Evolutionary conservation across 2,113 vertebrate species (phyloP), one percentile per base, ranked within the genome.

Genomic region (Symphodus melops): DNA sequence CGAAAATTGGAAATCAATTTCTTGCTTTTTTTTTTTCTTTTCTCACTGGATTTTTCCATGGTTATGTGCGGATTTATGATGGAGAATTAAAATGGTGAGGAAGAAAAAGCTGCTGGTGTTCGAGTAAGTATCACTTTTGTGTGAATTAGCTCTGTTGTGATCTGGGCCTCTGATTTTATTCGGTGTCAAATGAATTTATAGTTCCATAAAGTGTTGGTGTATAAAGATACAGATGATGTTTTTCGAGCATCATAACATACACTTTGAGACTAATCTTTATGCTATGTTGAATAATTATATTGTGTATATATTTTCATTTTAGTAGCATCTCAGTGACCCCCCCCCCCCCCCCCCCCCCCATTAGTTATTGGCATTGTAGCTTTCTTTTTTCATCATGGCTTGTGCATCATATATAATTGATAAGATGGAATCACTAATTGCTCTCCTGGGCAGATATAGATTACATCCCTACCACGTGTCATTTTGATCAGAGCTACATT

Each of bases 51-150:
- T 57, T 49, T 77, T 61, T 81, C 46, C 69, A 59, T 68, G 71
- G 72, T 65, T 62, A 65, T 84, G 56, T 49, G 25, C 49, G 9
- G 74, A 91, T 79, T 84, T 84, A 90, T 54, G 68, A 94, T 94
- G 93, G 92, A 91, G 73, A 84, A 76, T 75, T 94, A 92, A 93
- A 81, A 89, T 86, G 87, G 74, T 86, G 83, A 89, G 80, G 72
- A 92, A 90, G 85, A 94, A 90, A 90, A 94, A 92, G 83, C 86
- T 86, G 58, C 83, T 83, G 77, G 83, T 88, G 88, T 77, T 88
- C 82, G 86, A 86, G 93, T 94, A 77, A 93, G 93, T 94, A 88
- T 85, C 19, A 13, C 10, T 11, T 21, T 21, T 52, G 16, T 36
- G 0, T 61, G 33, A 28, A 36, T 49, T 44, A 41, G 9, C 5